Conservation (phyloP, 2,888 invertebrate genomes). For the Drosophila demipolita region DNA sequence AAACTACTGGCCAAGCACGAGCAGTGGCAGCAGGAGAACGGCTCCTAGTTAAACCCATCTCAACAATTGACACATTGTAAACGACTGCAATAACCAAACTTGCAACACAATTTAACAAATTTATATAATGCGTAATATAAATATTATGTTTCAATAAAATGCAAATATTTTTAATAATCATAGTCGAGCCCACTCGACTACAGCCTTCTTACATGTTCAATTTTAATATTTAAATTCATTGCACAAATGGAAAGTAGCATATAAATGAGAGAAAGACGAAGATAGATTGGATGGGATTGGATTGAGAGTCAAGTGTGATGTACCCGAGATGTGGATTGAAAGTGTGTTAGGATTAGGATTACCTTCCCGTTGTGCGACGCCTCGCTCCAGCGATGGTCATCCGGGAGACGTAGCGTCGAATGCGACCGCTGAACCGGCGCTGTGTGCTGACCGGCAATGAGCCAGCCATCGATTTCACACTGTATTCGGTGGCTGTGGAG, state of each 20-base stretch:
- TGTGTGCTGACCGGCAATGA: slow-evolving; percentile 63
- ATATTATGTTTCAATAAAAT: too few species aligned
- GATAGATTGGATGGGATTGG: not conserved
- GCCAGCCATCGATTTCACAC: slow-evolving; percentile 69
- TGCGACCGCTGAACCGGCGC: slow-evolving; percentile 83
- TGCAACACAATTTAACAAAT: too few species aligned
- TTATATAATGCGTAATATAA: too few species aligned
- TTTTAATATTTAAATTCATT: not conserved
- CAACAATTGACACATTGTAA: not conserved
- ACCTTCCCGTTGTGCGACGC: slow-evolving; percentile 85
- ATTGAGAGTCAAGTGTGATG: not conserved
- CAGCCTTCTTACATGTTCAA: slow-evolving; percentile 1
- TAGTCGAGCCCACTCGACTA: too few species aligned
- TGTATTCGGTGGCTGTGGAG: slow-evolving; percentile 83
- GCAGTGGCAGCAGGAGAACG: slow-evolving; percentile 89
- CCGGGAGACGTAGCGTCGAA: slow-evolving; percentile 83
- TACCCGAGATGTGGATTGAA: not conserved
- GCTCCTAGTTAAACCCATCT: slow-evolving; percentile 74
- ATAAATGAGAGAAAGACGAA: not conserved
- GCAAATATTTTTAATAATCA: too few species aligned
- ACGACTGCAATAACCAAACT: slow-evolving; percentile 7
- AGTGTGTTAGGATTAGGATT: slow-evolving; percentile 42
- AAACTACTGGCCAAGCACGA: slow-evolving; percentile 87
- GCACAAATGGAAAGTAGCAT: not conserved
- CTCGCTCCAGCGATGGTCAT: slow-evolving; percentile 85